Evolutionary conservation across 2,797 vertebrate genomes (phyloP), one percentile per base, ranked within the genome.

Genomic region (Neomorphus geoffroyi): DNA sequence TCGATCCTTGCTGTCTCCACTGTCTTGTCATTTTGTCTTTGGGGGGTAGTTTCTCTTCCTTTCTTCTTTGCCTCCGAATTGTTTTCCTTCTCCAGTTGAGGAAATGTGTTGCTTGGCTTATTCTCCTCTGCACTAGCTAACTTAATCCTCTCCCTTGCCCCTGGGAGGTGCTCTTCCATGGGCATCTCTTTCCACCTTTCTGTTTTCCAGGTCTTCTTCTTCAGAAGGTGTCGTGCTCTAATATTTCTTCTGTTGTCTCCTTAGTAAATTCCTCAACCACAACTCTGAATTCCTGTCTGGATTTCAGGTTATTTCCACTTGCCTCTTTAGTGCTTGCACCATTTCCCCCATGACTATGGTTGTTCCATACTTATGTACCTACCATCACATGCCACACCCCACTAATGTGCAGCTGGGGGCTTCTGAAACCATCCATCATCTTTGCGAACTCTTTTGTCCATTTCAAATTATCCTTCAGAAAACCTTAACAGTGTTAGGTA

Each of bases 11-110:
- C 73, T 75, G 66, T 86, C 83, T 92, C 80, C 62, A 81, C 86
- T 86, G 54, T 33, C 82, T 66, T 81, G 90, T 88, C 82, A 78
- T 72, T 88, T 86, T 94, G 88, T 66, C 88, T 90, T 92, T 81
- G 35, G 58, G 80, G 50, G 56, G 23, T 77, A 86, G 66, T 84
- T 96, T 95, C 58, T 51, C 26, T 92, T 90, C 53, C 58, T 96
- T 95, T 94, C 77, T 94, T 94, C 92, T 93, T 81, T 85, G 77
- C 32, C 11, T 94, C 58, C 70, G 54, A 90, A 84, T 39, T 86
- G 51, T 92, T 87, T 86, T 75, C 60, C 60, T 85, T 81, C 58
- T 81, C 48, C 51, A 91, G 30, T 0, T 78, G 35, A 86, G 90
- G 18, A 61, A 35, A 72, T 51, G 24, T 35, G 9, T 51, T 61